Base-by-base conservation (phyloP, 1,140 invertebrate genomes). In the Forficula auricularia region DNA sequence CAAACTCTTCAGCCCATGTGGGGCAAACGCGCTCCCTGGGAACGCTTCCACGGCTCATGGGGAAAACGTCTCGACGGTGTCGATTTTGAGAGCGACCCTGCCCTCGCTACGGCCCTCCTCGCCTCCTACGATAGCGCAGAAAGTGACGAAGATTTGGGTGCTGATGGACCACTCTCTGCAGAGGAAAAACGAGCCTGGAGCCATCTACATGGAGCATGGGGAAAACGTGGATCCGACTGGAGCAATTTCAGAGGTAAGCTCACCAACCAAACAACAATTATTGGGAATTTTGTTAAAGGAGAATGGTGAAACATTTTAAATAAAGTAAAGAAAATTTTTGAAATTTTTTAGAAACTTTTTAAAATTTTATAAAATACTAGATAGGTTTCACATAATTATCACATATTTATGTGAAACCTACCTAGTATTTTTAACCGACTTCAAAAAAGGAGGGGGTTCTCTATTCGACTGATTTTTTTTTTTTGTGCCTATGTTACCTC, bases 101-200 rank as follows among this genome's bases (percentile, higher is more conserved):
- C 48, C 9, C 47, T 49, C 32, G 42, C 52, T 15, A 53, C 50
- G 18, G 45, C 51, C 13, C 44, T 52, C 16, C 32, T 55, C n/a
- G 52, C 54, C 32, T n/a, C n/a, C n/a, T 49, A 50, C 32, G 40
- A 47, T 2, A 48, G 47, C 12, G 43, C 40, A 18, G 51, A 54
- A 6, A 40, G 50, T 12, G 50, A 55, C 2, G 20, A 41, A 10
- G 50, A 51, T 36, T 52, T 54, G 10, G 27, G 19, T 0, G 42
- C 35, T 13, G 27, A 37, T 16, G 14, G 27, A 14, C 36, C 40
- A 22, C 18, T 9, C n/a, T n/a, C 14, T 6, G 48, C 48, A 31
- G 52, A 59, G 2, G 67, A 73, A 40, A 77, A 77, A 53, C 64
- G 72, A 20, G 65, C 66, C 34, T 77, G 74, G 75, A 67, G 64